These are phyloP conservation scores for Potamarius usumacintae DNA, from an alignment of 2,113 vertebrate genomes.

Conservation along the genomic window DNA sequence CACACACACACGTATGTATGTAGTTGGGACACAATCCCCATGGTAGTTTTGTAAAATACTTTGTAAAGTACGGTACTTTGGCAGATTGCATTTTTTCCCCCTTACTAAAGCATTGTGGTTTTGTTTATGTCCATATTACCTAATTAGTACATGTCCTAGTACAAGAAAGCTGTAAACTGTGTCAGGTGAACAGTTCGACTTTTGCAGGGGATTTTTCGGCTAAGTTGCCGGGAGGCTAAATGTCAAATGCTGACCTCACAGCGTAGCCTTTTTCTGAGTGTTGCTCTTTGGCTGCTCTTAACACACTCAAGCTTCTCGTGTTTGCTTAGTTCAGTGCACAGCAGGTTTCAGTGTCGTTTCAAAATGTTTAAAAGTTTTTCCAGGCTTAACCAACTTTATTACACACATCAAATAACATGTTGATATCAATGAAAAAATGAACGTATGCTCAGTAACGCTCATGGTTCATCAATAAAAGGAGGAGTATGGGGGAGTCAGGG, in stretches of 20 bases:
- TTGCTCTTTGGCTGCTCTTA: slow-evolving; percentile 31
- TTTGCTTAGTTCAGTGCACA: slow-evolving; percentile 15
- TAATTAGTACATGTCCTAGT: slow-evolving; percentile 9
- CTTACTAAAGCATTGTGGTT: background rate
- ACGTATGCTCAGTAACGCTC: background rate
- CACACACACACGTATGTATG: background rate
- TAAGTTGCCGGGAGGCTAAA: slow-evolving; percentile 40
- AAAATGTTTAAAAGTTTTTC: background rate
- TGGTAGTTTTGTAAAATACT: background rate
- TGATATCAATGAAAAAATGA: background rate
- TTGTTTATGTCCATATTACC: background rate
- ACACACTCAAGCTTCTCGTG: slow-evolving; percentile 8
- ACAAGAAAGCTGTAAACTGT: background rate
- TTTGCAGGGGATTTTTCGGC: slow-evolving; percentile 39
- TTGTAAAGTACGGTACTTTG: background rate
- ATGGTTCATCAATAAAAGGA: background rate
- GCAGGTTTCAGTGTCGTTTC: slow-evolving; percentile 29
- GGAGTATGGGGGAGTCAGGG: background rate
- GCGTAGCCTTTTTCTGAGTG: slow-evolving; percentile 28
- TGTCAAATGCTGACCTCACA: slow-evolving; percentile 52
- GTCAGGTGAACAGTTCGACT: slow-evolving; percentile 37
- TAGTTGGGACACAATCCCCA: background rate
- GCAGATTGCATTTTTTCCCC: background rate
- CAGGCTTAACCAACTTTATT: background rate
- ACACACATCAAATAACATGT: background rate